Evolutionary conservation across 2,113 vertebrate genomes (phyloP).

Genomic region (Oreocharis arfaki): DNA sequence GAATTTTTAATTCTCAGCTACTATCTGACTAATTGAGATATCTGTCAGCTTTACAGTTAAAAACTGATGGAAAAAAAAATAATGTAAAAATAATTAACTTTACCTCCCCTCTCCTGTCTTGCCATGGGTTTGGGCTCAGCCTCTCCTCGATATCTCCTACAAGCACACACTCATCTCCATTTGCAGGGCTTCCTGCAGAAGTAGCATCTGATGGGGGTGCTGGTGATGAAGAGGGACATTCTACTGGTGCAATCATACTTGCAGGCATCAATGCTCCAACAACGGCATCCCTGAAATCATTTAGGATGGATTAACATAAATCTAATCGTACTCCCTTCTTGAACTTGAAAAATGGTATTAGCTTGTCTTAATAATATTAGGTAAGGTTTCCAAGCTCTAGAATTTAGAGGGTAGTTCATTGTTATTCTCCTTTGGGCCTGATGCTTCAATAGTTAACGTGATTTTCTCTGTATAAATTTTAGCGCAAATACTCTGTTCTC

Average conservation of each 20-base stretch:
- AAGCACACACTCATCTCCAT: constrained; percentile 79
- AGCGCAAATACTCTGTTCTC: background rate
- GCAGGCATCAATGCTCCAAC: constrained; percentile 94
- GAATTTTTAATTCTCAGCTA: background rate
- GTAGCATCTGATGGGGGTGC: constrained; percentile 82
- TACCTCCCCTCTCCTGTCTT: constrained; percentile 93
- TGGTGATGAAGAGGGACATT: constrained; percentile 88
- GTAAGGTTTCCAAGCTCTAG: background rate
- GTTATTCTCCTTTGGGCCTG: background rate
- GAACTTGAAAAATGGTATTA: background rate
- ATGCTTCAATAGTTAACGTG: background rate
- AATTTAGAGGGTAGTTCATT: background rate
- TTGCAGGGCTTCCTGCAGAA: constrained; percentile 80
- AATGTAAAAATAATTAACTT: background rate
- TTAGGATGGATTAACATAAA: background rate
- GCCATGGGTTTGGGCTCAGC: constrained; percentile 91
- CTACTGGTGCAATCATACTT: constrained; percentile 92
- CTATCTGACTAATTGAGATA: background rate
- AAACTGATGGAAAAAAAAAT: background rate
- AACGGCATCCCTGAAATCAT: constrained; percentile 84
- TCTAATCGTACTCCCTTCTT: background rate
- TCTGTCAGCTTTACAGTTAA: background rate
- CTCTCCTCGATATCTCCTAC: constrained; percentile 81
- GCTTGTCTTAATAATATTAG: background rate
- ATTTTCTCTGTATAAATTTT: background rate